A percentile compares a stretch with the other conserved stretches of the same genome.
Conservation (phyloP, 2,797 vertebrate genomes). For the Chanos chanos region DNA sequence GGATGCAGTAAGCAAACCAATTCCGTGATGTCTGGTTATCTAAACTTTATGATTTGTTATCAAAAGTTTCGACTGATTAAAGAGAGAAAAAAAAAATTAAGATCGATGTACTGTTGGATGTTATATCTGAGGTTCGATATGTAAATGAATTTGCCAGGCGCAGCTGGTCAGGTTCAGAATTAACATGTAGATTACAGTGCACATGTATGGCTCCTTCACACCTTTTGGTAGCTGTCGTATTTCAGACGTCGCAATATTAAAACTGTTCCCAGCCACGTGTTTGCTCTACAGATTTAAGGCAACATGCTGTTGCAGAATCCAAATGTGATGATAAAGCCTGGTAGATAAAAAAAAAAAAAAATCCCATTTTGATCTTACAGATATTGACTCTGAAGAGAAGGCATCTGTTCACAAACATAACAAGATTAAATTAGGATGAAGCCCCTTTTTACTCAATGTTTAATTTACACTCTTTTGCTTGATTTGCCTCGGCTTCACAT, state of each 20-base stretch:
- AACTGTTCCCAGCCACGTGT: conserved; percentile 40
- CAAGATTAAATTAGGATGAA: conserved; percentile 32
- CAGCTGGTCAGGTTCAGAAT: conserved; percentile 4
- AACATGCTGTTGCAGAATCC: conserved; percentile 43
- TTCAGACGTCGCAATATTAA: conserved; percentile 38
- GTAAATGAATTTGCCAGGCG: conserved; percentile 6
- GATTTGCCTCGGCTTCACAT: too few relatives aligned
- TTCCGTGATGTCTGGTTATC: too few relatives aligned
- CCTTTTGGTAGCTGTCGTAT: conserved; percentile 34
- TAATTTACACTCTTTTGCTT: too few relatives aligned
- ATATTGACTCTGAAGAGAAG: conserved; percentile 44
- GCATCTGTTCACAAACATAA: conserved; percentile 47
- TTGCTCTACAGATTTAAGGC: conserved; percentile 50
- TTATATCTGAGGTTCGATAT: not conserved
- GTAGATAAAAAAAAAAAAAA: conserved; percentile 28
- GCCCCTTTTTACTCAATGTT: too few relatives aligned
- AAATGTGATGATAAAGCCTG: conserved; percentile 45
- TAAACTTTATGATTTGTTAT: too few relatives aligned
- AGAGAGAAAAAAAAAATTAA: not conserved
- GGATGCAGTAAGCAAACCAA: too few relatives aligned
- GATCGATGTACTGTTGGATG: not conserved
- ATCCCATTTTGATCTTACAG: conserved; percentile 39
- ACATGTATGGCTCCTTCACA: conserved; percentile 36
- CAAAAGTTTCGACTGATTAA: too few relatives aligned
- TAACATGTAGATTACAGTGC: conserved; percentile 8